Conservation (phyloP, 2,888 invertebrate genomes). For the Patella ulyssiponensis region DNA sequence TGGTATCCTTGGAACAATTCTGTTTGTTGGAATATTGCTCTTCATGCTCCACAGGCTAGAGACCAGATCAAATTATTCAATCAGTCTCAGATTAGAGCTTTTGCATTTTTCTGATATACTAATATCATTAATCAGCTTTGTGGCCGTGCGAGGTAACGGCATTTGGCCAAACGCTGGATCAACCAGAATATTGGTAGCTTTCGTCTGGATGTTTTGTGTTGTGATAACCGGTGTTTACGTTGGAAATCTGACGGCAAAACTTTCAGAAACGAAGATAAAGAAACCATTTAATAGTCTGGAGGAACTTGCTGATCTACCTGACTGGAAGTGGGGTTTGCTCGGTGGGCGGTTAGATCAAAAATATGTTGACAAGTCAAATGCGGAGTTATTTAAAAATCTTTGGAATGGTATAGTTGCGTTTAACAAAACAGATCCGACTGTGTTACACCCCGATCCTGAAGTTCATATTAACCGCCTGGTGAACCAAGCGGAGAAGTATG, state of each 20-base stretch:
- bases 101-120: neutral
- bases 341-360: neutral
- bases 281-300: neutral
- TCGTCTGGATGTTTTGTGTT: constrained; percentile 1
- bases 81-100: neutral
- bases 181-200: neutral
- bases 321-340: neutral
- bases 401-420: neutral
- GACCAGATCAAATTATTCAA: neutral
- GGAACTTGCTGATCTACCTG: neutral
- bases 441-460: neutral
- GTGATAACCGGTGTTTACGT: neutral
- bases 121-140: neutral
- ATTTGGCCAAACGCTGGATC: neutral
- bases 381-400: neutral
- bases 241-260: neutral
- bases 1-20: neutral
- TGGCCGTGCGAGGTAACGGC: neutral
- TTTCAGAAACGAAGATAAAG: neutral
- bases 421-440: neutral
- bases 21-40: neutral
- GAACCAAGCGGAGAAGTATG: neutral
- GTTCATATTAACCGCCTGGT: neutral
- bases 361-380: neutral
- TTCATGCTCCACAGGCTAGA: neutral